Evolutionary conservation across 2,888 invertebrate species (phyloP).

Genomic region (Nymphalis polychloros): DNA sequence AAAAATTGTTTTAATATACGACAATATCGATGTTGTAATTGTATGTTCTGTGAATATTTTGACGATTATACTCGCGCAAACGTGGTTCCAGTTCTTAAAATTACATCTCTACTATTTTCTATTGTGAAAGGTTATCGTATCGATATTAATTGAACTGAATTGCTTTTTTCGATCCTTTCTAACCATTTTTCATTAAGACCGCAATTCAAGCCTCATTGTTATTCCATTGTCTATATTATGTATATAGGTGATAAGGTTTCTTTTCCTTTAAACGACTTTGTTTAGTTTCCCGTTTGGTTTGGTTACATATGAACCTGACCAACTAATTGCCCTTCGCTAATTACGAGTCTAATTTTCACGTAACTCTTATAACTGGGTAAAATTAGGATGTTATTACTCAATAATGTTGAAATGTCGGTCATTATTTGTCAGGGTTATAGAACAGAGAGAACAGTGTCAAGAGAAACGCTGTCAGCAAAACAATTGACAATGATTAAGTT

Average conservation of each 20-base stretch:
- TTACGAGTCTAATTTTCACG: slow-evolving; percentile 47
- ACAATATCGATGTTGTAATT: too few species aligned
- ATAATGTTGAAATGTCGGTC: slow-evolving; percentile 32
- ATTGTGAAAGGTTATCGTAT: background rate
- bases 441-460: slow-evolving; percentile 6
- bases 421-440: slow-evolving; percentile 32
- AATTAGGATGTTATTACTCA: slow-evolving; percentile 43
- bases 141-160: slow-evolving; percentile 31
- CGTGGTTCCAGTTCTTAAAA: background rate
- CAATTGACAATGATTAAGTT: too few species aligned
- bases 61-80: too few species aligned
- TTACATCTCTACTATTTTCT: slow-evolving; percentile 1
- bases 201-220: background rate
- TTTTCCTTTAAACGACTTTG: slow-evolving; percentile 11
- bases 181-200: background rate
- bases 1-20: too few species aligned
- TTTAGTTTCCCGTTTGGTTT: slow-evolving; percentile 5
- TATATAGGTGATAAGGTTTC: background rate
- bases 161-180: slow-evolving; percentile 24
- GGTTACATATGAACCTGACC: slow-evolving; percentile 39
- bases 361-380: slow-evolving; percentile 39
- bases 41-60: too few species aligned
- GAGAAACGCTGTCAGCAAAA: background rate
- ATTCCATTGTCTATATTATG: background rate
- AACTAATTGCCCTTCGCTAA: slow-evolving; percentile 48